These are phyloP conservation scores for Tenebrosternarchus preto DNA, from an alignment of 2,113 vertebrate genomes.

Conservation along the genomic window DNA sequence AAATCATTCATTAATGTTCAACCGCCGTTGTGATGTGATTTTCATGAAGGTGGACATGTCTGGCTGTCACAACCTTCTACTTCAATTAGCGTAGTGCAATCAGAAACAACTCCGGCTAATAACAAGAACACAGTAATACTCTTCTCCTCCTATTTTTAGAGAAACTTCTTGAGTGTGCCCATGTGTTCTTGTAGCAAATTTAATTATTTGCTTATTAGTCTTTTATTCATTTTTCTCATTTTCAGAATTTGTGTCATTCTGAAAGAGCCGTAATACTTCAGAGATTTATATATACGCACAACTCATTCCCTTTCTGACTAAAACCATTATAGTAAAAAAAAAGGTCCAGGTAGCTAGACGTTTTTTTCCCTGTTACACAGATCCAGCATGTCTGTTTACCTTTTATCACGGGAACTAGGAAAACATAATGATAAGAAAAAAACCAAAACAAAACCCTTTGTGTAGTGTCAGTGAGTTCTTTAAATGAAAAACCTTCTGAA, in stretches of 20 bases:
- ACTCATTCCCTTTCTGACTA: background rate
- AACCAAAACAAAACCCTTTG: background rate
- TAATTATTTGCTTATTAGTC: background rate
- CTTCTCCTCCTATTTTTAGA: background rate
- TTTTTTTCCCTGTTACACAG: background rate
- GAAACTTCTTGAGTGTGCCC: constrained; percentile 12
- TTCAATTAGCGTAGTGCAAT: constrained; percentile 37
- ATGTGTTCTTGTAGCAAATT: background rate
- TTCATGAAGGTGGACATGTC: constrained; percentile 48
- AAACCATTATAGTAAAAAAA: constrained; percentile 1
- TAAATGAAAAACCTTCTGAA: constrained; percentile 5
- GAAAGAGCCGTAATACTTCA: background rate
- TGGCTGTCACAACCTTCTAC: constrained; percentile 33
- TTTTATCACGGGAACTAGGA: background rate
- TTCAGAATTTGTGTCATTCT: background rate
- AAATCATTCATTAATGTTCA: constrained; percentile 54
- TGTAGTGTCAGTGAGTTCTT: background rate
- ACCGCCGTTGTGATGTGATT: constrained; percentile 32
- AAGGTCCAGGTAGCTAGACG: too few relatives aligned
- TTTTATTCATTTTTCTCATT: background rate
- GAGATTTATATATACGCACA: too few relatives aligned
- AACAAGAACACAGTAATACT: background rate
- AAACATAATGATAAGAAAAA: background rate
- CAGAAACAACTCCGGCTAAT: constrained; percentile 19
- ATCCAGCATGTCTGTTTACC: background rate